Evolutionary conservation across 2,888 invertebrate genomes (phyloP).

Genomic region (Eilema sororculum): DNA sequence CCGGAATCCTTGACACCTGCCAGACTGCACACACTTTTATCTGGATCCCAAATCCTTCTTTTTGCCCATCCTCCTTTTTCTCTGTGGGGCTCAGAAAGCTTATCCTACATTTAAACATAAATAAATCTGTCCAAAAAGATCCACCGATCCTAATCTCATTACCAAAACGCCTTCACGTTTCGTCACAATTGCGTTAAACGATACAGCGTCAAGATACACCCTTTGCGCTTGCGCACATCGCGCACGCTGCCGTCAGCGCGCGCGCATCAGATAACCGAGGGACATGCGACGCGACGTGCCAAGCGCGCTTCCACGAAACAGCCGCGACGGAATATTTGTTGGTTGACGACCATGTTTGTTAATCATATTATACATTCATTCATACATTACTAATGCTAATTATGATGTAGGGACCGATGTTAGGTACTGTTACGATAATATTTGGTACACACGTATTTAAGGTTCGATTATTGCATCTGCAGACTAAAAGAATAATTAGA

Average conservation of each 20-base stretch:
- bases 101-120: neutral
- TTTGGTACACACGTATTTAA: slow-evolving; percentile 36
- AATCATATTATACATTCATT: slow-evolving; percentile 50
- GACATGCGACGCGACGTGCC: slow-evolving; percentile 51
- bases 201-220: slow-evolving; percentile 58
- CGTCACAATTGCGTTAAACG: slow-evolving; percentile 49
- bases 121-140: slow-evolving; percentile 16
- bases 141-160: slow-evolving; percentile 32
- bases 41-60: neutral
- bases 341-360: slow-evolving; percentile 46
- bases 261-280: slow-evolving; percentile 69
- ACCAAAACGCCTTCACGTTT: slow-evolving; percentile 36
- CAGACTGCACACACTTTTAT: neutral
- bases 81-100: neutral
- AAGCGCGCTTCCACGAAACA: slow-evolving; percentile 55
- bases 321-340: slow-evolving; percentile 57
- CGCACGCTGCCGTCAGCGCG: slow-evolving; percentile 67
- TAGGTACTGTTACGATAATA: slow-evolving; percentile 47
- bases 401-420: slow-evolving; percentile 38
- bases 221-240: slow-evolving; percentile 59
- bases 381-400: slow-evolving; percentile 38
- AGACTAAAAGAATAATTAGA: too few species aligned
- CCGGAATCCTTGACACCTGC: neutral
- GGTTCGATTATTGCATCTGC: neutral
- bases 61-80: neutral